A percentile compares a stretch with the other conserved stretches of the same genome.
Conservation (phyloP, 2,888 invertebrate genomes). For the Brassicogethes aeneus region DNA sequence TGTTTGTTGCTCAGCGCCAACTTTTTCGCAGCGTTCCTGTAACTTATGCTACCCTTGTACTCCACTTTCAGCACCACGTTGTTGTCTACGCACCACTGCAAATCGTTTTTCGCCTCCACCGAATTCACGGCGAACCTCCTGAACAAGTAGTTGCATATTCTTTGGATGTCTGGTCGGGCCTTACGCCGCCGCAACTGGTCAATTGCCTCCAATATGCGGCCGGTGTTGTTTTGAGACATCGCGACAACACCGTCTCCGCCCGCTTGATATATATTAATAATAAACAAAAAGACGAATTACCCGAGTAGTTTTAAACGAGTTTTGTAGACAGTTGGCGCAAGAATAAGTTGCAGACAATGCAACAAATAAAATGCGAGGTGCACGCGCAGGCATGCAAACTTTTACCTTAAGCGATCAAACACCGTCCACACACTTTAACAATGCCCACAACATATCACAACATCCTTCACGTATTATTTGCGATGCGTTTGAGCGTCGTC, state of each 20-base stretch:
- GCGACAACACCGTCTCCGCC: conserved; percentile 40
- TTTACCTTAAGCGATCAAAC: conserved; percentile 17
- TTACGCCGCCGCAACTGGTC: conserved; percentile 76
- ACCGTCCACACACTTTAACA: conserved; percentile 9
- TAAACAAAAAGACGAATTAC: background rate
- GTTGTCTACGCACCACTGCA: conserved; percentile 65
- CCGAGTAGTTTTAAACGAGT: background rate
- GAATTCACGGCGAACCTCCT: conserved; percentile 63
- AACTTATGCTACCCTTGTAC: conserved; percentile 79
- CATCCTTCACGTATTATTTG: too few relatives aligned
- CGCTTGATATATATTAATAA: too few relatives aligned
- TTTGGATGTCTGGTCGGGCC: conserved; percentile 73
- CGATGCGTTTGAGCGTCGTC: conserved; percentile 19
- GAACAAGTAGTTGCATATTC: conserved; percentile 74
- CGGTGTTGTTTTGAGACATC: conserved; percentile 43
- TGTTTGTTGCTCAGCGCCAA: conserved; percentile 8
- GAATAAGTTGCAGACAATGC: conserved; percentile 3
- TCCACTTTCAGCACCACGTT: conserved; percentile 73
- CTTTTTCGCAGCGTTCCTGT: conserved; percentile 68
- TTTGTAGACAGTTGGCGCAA: too few relatives aligned
- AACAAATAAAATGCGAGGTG: conserved; percentile 15
- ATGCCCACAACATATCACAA: conserved; percentile 12
- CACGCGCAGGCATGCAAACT: conserved; percentile 24
- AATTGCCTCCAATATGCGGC: conserved; percentile 73
- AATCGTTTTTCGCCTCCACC: conserved; percentile 59